Percentiles rank a stretch among this genome's conserved stretches.
phyloP scores from a whole-genome alignment of 2,113 vertebrate genomes.

The Odocoileus virginianus region DNA sequence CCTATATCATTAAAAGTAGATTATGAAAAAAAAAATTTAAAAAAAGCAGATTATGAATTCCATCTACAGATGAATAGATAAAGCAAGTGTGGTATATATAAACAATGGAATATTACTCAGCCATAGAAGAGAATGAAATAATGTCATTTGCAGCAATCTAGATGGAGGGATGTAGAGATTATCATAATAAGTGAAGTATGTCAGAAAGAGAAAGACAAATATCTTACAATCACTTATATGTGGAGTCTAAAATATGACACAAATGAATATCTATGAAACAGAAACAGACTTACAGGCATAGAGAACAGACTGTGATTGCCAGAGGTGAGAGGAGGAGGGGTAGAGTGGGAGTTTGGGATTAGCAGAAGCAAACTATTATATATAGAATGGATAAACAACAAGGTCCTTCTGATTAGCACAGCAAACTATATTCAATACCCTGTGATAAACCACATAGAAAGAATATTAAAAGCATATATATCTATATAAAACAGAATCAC shows the following conservation, averaged over 20 bases:
- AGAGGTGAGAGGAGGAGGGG: not conserved
- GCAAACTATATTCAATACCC: not conserved
- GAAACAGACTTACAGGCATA: not conserved
- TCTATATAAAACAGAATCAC: not conserved
- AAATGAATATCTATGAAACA: not conserved
- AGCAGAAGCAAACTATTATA: not conserved
- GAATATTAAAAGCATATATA: not conserved
- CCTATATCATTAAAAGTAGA: not conserved
- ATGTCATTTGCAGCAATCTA: not conserved
- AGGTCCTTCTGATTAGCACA: not conserved
- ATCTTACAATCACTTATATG: not conserved
- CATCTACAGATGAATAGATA: not conserved
- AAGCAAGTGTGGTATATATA: not conserved
- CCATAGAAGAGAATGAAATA: not conserved
- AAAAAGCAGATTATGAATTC: not conserved
- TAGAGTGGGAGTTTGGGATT: not conserved
- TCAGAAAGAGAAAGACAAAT: not conserved
- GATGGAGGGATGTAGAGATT: not conserved
- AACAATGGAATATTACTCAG: not conserved
- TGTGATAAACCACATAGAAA: not conserved
- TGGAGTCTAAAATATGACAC: not conserved
- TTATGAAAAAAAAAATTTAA: not conserved
- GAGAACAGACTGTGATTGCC: not conserved
- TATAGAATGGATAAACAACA: not conserved
- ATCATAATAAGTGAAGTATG: not conserved